A percentile compares a stretch with the other conserved stretches of the same genome.
phyloP scores from a whole-genome alignment of 2,113 vertebrate species.

The Orthonyx spaldingii region DNA sequence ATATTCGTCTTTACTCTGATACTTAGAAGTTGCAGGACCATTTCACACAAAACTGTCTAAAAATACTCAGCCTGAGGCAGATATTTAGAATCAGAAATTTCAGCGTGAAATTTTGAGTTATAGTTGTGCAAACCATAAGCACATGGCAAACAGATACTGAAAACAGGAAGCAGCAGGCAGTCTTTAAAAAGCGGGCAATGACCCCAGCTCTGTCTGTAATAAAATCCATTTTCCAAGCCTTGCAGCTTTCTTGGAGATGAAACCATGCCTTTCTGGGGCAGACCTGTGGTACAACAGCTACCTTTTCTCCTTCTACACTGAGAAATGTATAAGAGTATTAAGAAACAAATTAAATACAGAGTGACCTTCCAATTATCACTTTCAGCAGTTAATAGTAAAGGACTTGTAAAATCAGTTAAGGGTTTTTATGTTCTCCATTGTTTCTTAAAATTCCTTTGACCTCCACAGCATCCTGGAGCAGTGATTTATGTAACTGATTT shows the following conservation, averaged over 20 bases:
- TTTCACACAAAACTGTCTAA: neutral
- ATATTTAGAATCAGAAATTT: neutral
- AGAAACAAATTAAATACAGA: neutral
- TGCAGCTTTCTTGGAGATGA: neutral
- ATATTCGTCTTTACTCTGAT: neutral
- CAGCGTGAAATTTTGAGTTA: neutral
- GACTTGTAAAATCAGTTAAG: neutral
- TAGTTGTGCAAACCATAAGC: neutral
- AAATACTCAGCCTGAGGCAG: neutral
- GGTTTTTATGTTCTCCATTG: neutral
- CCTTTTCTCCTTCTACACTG: neutral
- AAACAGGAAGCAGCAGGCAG: neutral
- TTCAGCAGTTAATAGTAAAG: neutral
- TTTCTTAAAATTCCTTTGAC: neutral
- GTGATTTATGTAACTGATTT: neutral
- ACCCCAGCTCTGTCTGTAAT: conserved; percentile 5
- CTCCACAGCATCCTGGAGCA: neutral
- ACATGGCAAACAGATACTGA: neutral
- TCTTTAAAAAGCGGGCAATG: neutral
- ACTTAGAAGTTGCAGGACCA: neutral
- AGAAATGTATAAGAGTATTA: neutral
- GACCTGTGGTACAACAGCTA: neutral
- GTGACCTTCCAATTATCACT: neutral
- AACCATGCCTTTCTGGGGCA: neutral
- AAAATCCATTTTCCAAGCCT: neutral